Base-by-base conservation (phyloP, 1,140 invertebrate genomes). In the Euura lappo region DNA sequence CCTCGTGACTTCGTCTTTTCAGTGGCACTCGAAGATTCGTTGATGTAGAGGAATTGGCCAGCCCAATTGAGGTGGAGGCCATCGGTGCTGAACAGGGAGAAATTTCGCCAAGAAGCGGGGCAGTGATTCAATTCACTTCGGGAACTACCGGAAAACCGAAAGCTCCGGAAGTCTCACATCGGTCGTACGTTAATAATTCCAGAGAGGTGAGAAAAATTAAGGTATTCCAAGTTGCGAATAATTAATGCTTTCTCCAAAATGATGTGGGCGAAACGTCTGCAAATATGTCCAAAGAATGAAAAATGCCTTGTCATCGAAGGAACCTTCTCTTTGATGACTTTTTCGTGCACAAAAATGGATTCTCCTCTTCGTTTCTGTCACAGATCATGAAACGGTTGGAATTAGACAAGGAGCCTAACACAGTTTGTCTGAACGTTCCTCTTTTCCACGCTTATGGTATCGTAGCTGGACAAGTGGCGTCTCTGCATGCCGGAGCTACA, bases 391-490 rank as follows among this genome's bases (percentile, higher is more conserved):
- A 87, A 70, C 89, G 94, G 73, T 84, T 91, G n/a, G 88, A 89
- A 60, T 88, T 92, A 67, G 78, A 90, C 66, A 79, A 87, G 70
- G 86, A 86, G 64, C 87, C 89, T 70, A 88, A 89, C 45, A 90
- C 78, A 75, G 84, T 95, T 64, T 97, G 96, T 79, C 79, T 94
- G 0, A 93, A 97, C 84, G 94, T 96, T 1, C 98, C 98, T 0
- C 89, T 98, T 10, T 99, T 98, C 83, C 98, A 99, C 83, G 96
- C 94, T 11, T 97, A 95, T 83, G 97, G 96, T 0, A 92, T 93
- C 46, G 89, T 94, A 1, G 88, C 94, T 51, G 95, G 93, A 0
- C 86, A 93, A 69, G 78, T 95, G 0, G 84, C 81, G 2, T 85
- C 89, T 11, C 70, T 95, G 0, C 89, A 93, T 67, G 87, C 91